phyloP scores from a whole-genome alignment of 2,888 invertebrate species.

The Helleia helle region DNA sequence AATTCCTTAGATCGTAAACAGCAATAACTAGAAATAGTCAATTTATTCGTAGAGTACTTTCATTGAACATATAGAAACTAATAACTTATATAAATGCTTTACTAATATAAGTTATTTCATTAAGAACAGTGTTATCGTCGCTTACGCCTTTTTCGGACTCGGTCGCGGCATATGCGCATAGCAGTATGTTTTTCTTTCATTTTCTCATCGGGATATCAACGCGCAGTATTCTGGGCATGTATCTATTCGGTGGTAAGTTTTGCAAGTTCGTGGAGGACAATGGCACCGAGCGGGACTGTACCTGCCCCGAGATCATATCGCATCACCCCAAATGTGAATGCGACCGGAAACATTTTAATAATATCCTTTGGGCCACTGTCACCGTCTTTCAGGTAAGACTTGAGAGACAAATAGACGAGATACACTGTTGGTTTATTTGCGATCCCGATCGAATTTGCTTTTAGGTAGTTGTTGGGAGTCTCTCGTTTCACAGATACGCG shows the following conservation, averaged over 20 bases:
- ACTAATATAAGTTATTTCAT: slow-evolving; percentile 13
- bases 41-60: neutral
- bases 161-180: slow-evolving; percentile 67
- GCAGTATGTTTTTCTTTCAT: slow-evolving; percentile 72
- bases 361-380: slow-evolving; percentile 97
- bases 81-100: slow-evolving; percentile 1
- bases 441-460: slow-evolving; percentile 51
- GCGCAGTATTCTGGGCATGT: slow-evolving; percentile 97
- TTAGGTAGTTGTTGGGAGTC: slow-evolving; percentile 52
- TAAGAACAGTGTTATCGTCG: slow-evolving; percentile 61
- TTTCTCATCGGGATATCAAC: slow-evolving; percentile 35
- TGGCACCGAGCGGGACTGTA: slow-evolving; percentile 89
- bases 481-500: slow-evolving; percentile 36
- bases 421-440: slow-evolving; percentile 33
- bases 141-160: slow-evolving; percentile 44
- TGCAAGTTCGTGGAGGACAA: slow-evolving; percentile 95
- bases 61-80: neutral
- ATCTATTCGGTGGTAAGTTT: slow-evolving; percentile 99
- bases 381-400: slow-evolving; percentile 96
- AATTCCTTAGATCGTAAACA: slow-evolving; percentile 39
- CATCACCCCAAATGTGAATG: slow-evolving; percentile 93
- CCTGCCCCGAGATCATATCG: slow-evolving; percentile 92
- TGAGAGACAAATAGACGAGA: slow-evolving; percentile 40
- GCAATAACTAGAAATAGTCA: slow-evolving; percentile 18
- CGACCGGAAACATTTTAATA: slow-evolving; percentile 99